phyloP scores from a whole-genome alignment of 2,113 vertebrate genomes.

The Pimephales promelas region DNA sequence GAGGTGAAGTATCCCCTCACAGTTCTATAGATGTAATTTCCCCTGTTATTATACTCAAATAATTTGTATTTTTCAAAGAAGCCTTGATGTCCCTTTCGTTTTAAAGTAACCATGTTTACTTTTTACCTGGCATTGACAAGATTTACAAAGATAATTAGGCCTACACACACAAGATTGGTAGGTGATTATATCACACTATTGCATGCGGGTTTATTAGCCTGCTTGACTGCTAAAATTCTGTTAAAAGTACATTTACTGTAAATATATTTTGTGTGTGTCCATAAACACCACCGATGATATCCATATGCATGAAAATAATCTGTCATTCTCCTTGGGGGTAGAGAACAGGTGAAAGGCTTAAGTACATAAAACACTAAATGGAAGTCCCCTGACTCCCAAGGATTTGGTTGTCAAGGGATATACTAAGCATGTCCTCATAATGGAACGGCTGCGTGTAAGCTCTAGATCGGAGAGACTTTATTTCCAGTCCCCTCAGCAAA shows the following conservation, averaged over 20 bases:
- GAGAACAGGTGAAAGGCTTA: background rate
- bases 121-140: background rate
- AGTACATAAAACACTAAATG: background rate
- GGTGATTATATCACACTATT: background rate
- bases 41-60: background rate
- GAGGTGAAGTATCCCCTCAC: too few relatives aligned
- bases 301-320: background rate
- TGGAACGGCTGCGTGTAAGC: constrained; percentile 7
- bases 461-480: background rate
- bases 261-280: background rate
- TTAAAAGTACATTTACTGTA: background rate
- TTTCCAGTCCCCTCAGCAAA: background rate
- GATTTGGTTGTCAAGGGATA: constrained; percentile 31
- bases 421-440: constrained; percentile 28
- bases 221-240: background rate
- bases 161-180: background rate
- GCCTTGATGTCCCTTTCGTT: background rate
- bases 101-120: background rate
- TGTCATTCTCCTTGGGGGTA: background rate
- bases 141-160: background rate
- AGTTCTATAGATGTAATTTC: too few relatives aligned
- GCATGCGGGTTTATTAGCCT: background rate
- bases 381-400: background rate
- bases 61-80: too few relatives aligned
- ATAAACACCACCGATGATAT: background rate